Evolutionary conservation across 1,140 invertebrate genomes (phyloP).

Genomic region (Dolichoris vasculosae): DNA sequence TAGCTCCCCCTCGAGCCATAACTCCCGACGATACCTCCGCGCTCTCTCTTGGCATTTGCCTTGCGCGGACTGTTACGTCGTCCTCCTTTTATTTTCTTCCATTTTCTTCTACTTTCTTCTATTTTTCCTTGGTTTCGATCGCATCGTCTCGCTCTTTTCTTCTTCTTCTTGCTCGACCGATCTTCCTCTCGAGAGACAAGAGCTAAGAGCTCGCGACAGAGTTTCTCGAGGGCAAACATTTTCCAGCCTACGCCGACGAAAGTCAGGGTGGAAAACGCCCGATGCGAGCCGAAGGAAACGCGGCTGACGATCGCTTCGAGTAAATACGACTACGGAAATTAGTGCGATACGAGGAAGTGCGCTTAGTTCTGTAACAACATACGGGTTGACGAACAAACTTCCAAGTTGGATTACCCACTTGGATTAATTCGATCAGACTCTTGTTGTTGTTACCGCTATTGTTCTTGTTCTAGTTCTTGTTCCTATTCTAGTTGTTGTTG

Average conservation of each 20-base stretch:
- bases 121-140: neutral
- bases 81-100: neutral
- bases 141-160: neutral
- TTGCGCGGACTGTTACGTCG: neutral
- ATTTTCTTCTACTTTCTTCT: neutral
- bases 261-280: neutral
- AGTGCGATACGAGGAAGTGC: slow-evolving; percentile 30
- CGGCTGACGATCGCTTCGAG: slow-evolving; percentile 4
- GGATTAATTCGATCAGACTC: slow-evolving; percentile 45
- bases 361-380: slow-evolving; percentile 41
- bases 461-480: neutral
- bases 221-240: neutral
- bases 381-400: slow-evolving; percentile 41
- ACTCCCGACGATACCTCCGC: slow-evolving; percentile 47
- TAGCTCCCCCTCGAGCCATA: slow-evolving; percentile 24
- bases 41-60: slow-evolving; percentile 58
- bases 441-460: neutral
- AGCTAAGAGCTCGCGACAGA: too few species aligned
- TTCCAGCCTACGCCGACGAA: neutral
- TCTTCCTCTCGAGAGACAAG: too few species aligned
- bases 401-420: slow-evolving; percentile 50
- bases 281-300: neutral
- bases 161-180: neutral
- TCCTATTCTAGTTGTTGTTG: too few species aligned
- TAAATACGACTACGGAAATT: slow-evolving; percentile 38